Evolutionary conservation across 2,113 vertebrate species (phyloP).

Genomic region (Mugil cephalus): DNA sequence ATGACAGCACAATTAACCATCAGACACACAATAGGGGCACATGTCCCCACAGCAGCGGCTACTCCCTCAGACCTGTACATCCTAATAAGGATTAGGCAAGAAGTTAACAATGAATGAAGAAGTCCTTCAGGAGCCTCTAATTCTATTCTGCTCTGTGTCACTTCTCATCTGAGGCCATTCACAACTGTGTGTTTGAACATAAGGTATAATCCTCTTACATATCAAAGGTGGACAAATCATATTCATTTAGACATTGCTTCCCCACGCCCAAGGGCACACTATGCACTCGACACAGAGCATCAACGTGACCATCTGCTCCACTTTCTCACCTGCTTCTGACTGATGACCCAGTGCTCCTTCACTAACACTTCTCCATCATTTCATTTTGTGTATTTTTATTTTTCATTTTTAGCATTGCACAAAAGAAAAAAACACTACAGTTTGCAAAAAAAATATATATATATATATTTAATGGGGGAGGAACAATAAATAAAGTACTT

Average conservation of each 20-base stretch:
- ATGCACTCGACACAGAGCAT: slow-evolving; percentile 71
- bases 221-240: slow-evolving; percentile 86
- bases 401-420: background rate
- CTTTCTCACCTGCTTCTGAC: slow-evolving; percentile 72
- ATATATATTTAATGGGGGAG: too few species aligned
- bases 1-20: slow-evolving; percentile 85
- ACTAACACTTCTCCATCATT: background rate
- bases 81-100: slow-evolving; percentile 86
- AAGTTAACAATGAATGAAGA: slow-evolving; percentile 86
- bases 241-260: slow-evolving; percentile 82
- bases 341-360: slow-evolving; percentile 17
- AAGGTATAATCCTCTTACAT: slow-evolving; percentile 86
- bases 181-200: slow-evolving; percentile 80
- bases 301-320: slow-evolving; percentile 79
- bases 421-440: too few species aligned
- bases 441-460: too few species aligned
- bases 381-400: background rate
- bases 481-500: too few species aligned
- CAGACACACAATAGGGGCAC: slow-evolving; percentile 82
- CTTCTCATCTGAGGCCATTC: slow-evolving; percentile 78
- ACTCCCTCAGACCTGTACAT: slow-evolving; percentile 82
- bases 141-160: slow-evolving; percentile 80
- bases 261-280: slow-evolving; percentile 63
- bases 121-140: slow-evolving; percentile 81
- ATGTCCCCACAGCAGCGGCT: slow-evolving; percentile 87